Evolutionary conservation across 1,140 invertebrate species (phyloP).

Genomic region (Arctopsyche grandis): DNA sequence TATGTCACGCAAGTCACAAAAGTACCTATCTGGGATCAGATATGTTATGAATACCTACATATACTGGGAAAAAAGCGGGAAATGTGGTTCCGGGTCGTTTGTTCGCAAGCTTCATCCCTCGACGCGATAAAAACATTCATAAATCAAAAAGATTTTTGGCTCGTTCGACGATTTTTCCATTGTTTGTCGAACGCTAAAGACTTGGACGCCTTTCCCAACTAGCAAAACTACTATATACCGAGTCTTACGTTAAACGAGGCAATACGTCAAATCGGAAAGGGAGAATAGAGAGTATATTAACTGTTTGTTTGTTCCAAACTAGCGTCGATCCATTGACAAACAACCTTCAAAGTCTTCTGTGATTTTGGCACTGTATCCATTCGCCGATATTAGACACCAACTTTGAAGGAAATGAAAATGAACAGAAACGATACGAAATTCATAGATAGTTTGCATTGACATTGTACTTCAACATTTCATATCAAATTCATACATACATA

Average conservation of each 20-base stretch:
- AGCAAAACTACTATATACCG: not conserved
- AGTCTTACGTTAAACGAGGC: not conserved
- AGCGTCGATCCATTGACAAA: not conserved
- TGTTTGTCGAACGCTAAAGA: slow-evolving; percentile 20
- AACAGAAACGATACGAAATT: too few species aligned
- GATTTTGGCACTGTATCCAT: too few species aligned
- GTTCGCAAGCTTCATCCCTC: not conserved
- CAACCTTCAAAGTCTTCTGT: too few species aligned
- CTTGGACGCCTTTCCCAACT: not conserved
- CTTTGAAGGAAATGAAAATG: too few species aligned
- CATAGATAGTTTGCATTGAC: too few species aligned
- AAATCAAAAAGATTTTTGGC: slow-evolving; percentile 24
- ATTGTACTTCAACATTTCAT: too few species aligned
- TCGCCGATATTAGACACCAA: too few species aligned
- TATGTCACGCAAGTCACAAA: too few species aligned
- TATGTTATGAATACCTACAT: too few species aligned
- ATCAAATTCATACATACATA: too few species aligned
- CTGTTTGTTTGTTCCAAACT: not conserved
- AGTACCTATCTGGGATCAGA: too few species aligned
- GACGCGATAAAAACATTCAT: slow-evolving; percentile 16
- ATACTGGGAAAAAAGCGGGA: not conserved
- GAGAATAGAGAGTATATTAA: not conserved
- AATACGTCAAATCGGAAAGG: not conserved
- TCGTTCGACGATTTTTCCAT: not conserved
- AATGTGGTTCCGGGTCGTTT: slow-evolving; percentile 2